Evolutionary conservation across 2,797 vertebrate genomes (phyloP), one percentile per base, ranked within the genome.

Genomic region (Bufotes viridis): DNA sequence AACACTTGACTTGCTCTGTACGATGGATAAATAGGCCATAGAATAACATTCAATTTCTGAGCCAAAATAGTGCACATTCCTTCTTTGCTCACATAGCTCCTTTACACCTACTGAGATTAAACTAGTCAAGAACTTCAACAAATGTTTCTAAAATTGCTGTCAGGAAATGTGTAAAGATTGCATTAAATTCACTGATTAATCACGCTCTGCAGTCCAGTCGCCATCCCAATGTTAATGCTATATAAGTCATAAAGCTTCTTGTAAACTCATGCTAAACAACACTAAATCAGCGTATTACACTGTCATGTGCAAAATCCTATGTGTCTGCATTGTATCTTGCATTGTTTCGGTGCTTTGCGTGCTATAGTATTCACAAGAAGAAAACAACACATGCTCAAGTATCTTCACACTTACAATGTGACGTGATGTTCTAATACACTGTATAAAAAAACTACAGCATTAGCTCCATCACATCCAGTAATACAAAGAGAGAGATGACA

Each of bases 1-100:
- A 91, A 87, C 83, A 83, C 7, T 2, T 87, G 70, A 90, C 90
- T 90, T 92, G 87, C 92, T 91, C 88, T 91, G 92, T 88, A 76
- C 81, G 88, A 84, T 65, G 82, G 90, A 89, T 89, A 92, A 89
- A 60, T 11, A 90, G 0, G 80, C 67, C 61, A 24, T 91, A 13
- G 29, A 86, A 92, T 90, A 90, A 86, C 84, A 90, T 63, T 7
- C 53, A 18, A 86, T 8, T 60, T 20, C 70, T 11, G 61, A 84
- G 69, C 24, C 84, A 55, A 78, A 90, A 86, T n/a, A 82, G 15
- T 22, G 87, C 84, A 78, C 75, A 74, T 85, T 1, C 80, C 78
- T 17, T 89, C 9, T 86, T 91, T 89, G 42, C 26, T 26, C 88
- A 51, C 87, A 84, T 69, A 20, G 86, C 69, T 34, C 85, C 7